Percentiles rank a stretch among this genome's conserved stretches.
These are phyloP conservation scores for Malurus alboscapulatus DNA, from an alignment of 2,113 vertebrate genomes.

Conservation along the genomic window DNA sequence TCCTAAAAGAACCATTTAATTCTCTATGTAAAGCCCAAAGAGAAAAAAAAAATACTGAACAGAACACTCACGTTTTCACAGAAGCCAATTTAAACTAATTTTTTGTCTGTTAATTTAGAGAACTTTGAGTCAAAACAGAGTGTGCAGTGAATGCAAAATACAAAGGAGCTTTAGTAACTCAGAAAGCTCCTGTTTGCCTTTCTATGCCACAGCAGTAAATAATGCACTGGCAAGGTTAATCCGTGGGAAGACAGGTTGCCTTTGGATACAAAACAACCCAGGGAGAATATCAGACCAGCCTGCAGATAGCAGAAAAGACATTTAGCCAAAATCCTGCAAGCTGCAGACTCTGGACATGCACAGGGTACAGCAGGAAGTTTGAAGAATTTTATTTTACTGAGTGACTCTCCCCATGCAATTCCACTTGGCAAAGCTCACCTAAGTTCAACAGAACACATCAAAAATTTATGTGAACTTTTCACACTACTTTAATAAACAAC, in stretches of 20 bases:
- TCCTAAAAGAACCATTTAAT: constrained; percentile 53
- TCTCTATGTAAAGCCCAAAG: not conserved
- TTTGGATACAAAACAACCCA: not conserved
- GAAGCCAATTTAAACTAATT: not conserved
- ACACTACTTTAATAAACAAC: not conserved
- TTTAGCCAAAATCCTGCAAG: not conserved
- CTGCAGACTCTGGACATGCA: fast-evolving
- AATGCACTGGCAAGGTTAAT: not conserved
- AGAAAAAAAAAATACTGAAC: not conserved
- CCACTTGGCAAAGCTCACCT: not conserved
- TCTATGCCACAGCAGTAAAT: not conserved
- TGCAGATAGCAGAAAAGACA: fast-evolving
- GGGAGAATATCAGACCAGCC: not conserved
- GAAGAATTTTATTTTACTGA: not conserved
- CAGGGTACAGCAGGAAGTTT: not conserved
- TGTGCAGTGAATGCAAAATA: not conserved
- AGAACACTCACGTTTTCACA: not conserved
- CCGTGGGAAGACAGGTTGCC: not conserved
- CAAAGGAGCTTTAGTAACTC: not conserved
- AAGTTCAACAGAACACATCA: fast-evolving
- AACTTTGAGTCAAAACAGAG: not conserved
- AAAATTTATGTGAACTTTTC: not conserved
- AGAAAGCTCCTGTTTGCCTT: not conserved
- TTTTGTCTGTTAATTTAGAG: not conserved
- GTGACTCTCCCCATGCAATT: not conserved